phyloP scores from a whole-genome alignment of 2,113 vertebrate genomes.

The Ameiurus melas region DNA sequence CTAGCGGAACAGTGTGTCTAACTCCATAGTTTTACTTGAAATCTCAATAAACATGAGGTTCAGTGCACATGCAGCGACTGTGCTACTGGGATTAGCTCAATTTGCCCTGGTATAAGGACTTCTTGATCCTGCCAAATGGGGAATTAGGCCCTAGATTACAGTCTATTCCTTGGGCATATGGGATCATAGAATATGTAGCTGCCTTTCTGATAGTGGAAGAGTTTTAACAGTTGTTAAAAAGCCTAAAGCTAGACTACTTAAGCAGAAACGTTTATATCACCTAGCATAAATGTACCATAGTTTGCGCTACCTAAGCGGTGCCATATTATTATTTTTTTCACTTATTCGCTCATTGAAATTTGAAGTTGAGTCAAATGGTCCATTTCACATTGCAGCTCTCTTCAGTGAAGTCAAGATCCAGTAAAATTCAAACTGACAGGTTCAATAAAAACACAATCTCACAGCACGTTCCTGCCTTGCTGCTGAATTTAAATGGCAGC shows the following conservation, averaged over 20 bases:
- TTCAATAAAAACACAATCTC: slow-evolving; percentile 42
- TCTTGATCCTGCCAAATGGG: slow-evolving; percentile 34
- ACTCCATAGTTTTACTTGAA: slow-evolving; percentile 33
- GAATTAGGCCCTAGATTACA: slow-evolving; percentile 42
- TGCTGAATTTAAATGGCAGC: background rate
- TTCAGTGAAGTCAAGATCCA: slow-evolving; percentile 13
- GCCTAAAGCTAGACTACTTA: slow-evolving; percentile 6
- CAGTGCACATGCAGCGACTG: background rate
- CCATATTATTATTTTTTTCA: background rate
- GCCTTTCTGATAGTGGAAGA: background rate
- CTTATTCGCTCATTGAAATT: slow-evolving; percentile 20
- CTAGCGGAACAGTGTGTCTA: slow-evolving; percentile 12
- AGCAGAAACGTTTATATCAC: background rate
- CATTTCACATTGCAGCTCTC: slow-evolving; percentile 36
- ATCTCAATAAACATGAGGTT: slow-evolving; percentile 39
- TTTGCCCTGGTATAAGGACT: slow-evolving; percentile 43
- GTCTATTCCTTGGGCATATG: background rate
- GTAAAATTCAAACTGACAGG: slow-evolving; percentile 39
- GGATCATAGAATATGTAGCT: background rate
- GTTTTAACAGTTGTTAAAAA: background rate
- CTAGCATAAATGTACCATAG: background rate
- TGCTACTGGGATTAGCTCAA: slow-evolving; percentile 41
- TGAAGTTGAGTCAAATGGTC: slow-evolving; percentile 18
- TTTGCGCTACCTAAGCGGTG: slow-evolving; percentile 17
- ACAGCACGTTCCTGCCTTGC: slow-evolving; percentile 32